These are phyloP conservation scores for Mastigias papua DNA, from an alignment of 30 jellyfish, hydroid and myxozoan genomes.

Conservation along the genomic window DNA sequence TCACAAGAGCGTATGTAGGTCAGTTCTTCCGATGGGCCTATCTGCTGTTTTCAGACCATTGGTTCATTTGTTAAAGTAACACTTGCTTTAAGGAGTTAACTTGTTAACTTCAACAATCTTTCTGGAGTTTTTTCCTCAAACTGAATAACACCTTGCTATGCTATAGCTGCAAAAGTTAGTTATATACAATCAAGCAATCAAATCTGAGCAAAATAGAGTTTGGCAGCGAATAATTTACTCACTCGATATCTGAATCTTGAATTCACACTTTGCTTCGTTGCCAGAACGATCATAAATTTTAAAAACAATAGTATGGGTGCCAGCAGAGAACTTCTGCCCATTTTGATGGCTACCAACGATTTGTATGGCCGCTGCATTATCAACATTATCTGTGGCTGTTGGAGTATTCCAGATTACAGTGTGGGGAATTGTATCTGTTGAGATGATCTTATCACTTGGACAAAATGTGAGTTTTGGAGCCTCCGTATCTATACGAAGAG, in stretches of 20 bases:
- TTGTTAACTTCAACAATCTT: no score
- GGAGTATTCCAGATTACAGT: constrained; percentile 86
- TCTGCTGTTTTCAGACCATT: no score
- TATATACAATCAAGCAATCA: no score
- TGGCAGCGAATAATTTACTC: no score
- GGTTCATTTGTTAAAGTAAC: no score
- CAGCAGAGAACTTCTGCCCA: constrained; percentile 77
- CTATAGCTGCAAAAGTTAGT: no score
- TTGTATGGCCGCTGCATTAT: constrained; percentile 30
- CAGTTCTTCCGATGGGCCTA: no score
- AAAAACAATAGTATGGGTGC: constrained; percentile 57
- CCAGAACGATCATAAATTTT: constrained; percentile 73
- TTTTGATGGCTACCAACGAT: constrained; percentile 65
- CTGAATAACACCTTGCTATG: no score
- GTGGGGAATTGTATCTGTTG: constrained; percentile 68
- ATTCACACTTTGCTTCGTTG: constrained; percentile 84
- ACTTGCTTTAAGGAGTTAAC: no score
- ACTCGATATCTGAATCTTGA: constrained; percentile 86
- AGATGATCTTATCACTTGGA: constrained; percentile 69
- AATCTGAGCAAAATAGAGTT: no score
- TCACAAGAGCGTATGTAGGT: no score
- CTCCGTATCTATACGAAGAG: constrained; percentile 70
- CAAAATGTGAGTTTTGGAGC: constrained; percentile 88
- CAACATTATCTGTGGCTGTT: constrained; percentile 89
- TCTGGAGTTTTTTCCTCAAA: no score